These are phyloP conservation scores for Byasa hedistus DNA, from an alignment of 2,888 invertebrate species.

Conservation along the genomic window DNA sequence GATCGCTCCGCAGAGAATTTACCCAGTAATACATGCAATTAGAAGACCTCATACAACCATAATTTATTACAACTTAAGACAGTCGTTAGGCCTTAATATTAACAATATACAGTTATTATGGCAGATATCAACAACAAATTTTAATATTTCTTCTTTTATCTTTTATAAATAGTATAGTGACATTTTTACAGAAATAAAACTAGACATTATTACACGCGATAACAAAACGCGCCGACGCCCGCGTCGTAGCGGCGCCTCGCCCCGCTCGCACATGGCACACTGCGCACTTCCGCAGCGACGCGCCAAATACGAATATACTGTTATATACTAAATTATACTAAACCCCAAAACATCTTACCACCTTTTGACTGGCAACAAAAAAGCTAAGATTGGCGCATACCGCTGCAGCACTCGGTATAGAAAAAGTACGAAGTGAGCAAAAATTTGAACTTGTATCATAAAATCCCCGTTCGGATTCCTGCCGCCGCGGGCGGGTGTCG, in stretches of 20 bases:
- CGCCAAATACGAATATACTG: conserved; percentile 23
- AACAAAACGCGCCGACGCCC: conserved; percentile 53
- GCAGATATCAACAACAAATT: conserved; percentile 77
- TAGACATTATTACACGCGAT: conserved; percentile 52
- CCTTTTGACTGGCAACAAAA: conserved; percentile 2
- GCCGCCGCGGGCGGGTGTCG: conserved; percentile 31
- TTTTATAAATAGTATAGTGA: conserved; percentile 63
- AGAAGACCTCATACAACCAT: conserved; percentile 58
- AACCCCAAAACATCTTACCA: conserved; percentile 8
- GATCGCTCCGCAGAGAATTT: conserved; percentile 37
- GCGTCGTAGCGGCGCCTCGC: conserved; percentile 40
- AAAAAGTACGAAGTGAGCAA: conserved; percentile 43
- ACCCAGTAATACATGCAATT: conserved; percentile 35
- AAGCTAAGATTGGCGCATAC: conserved; percentile 5
- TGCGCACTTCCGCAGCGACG: conserved; percentile 33
- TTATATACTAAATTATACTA: conserved; percentile 23
- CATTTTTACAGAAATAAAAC: conserved; percentile 68
- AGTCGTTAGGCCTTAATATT: conserved; percentile 77
- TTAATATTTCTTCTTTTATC: conserved; percentile 43
- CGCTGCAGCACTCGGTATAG: conserved; percentile 11
- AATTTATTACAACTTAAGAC: conserved; percentile 69
- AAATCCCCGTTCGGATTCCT: conserved; percentile 14
- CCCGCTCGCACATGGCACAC: conserved; percentile 55
- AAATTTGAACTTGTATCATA: conserved; percentile 30
- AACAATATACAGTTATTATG: conserved; percentile 77